phyloP scores from a whole-genome alignment of 2,888 invertebrate species.

The Alentia gelatinosa region DNA sequence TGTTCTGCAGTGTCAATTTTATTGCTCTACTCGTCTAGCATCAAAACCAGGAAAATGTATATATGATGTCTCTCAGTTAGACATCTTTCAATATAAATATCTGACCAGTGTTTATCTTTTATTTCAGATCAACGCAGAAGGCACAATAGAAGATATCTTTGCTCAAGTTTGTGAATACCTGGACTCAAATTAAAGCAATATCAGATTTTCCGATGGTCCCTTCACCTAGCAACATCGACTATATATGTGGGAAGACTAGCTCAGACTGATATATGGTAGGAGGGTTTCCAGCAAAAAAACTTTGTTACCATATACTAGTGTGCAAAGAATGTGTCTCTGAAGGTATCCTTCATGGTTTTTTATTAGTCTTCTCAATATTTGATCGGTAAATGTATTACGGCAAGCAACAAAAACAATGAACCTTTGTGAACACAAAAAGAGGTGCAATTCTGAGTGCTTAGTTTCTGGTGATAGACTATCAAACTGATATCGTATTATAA shows the following conservation, averaged over 20 bases:
- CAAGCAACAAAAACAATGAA: not conserved
- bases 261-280: not conserved
- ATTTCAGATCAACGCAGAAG: conserved; percentile 90
- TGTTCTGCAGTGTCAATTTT: too few species aligned
- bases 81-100: not conserved
- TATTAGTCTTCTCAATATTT: not conserved
- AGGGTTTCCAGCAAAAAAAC: not conserved
- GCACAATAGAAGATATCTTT: conserved; percentile 89
- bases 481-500: not conserved
- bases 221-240: not conserved
- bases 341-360: not conserved
- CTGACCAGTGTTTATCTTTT: conserved; percentile 72
- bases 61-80: not conserved
- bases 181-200: conserved; percentile 62
- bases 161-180: conserved; percentile 82
- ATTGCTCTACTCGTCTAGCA: too few species aligned
- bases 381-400: not conserved
- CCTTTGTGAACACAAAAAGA: not conserved
- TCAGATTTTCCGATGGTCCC: not conserved
- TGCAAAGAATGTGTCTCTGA: not conserved
- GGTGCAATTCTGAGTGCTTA: not conserved
- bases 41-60: too few species aligned
- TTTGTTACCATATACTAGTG: not conserved
- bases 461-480: not conserved
- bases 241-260: not conserved